phyloP scores from a whole-genome alignment of 2,888 invertebrate genomes.

The Pogonocherus hispidulus region DNA sequence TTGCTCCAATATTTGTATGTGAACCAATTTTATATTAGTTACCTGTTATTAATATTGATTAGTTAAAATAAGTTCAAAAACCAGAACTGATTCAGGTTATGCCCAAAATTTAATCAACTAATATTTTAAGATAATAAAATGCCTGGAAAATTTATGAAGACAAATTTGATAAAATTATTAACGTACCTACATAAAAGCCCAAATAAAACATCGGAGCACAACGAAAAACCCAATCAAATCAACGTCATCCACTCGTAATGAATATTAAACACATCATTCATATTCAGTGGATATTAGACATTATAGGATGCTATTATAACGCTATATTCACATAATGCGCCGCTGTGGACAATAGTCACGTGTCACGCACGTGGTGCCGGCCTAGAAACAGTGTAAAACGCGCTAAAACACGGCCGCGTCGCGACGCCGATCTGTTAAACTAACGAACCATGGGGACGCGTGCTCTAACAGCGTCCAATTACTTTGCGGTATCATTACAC shows the following conservation, averaged over 20 bases:
- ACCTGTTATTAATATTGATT: neutral
- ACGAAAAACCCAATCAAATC: constrained; percentile 51
- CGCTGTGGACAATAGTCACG: constrained; percentile 56
- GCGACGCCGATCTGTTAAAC: constrained; percentile 58
- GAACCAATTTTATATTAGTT: neutral
- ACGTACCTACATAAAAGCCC: too few species aligned
- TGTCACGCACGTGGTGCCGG: constrained; percentile 49
- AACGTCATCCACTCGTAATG: constrained; percentile 49
- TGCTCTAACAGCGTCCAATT: constrained; percentile 66
- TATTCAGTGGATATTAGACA: constrained; percentile 48
- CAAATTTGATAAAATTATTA: constrained; percentile 40
- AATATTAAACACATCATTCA: constrained; percentile 61
- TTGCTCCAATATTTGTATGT: too few species aligned
- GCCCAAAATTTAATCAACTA: neutral
- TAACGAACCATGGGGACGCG: constrained; percentile 66
- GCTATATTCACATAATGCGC: constrained; percentile 50
- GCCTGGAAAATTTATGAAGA: constrained; percentile 13
- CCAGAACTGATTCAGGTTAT: neutral
- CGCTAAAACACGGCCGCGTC: constrained; percentile 58
- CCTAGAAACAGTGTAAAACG: constrained; percentile 57
- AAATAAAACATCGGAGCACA: constrained; percentile 14
- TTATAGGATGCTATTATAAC: constrained; percentile 58
- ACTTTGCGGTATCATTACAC: constrained; percentile 67
- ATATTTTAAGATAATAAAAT: neutral
- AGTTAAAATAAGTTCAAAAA: neutral